phyloP scores from a whole-genome alignment of 2,797 vertebrate genomes.

The Poecilia wingei region DNA sequence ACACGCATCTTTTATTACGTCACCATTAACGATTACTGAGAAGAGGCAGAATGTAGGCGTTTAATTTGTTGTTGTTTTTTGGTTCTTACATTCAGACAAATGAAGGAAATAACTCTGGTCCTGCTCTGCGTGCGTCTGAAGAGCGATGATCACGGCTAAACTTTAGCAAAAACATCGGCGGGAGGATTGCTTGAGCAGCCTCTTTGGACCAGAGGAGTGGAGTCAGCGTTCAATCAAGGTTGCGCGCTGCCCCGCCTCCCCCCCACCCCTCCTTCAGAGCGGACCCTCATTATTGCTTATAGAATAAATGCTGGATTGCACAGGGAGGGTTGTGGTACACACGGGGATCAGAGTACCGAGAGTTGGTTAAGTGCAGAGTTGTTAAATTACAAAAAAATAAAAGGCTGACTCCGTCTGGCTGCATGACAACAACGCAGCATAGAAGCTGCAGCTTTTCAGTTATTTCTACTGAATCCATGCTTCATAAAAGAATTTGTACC shows the following conservation, averaged over 20 bases:
- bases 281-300: conserved; percentile 37
- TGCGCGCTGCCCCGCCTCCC: conserved; percentile 12
- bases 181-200: conserved; percentile 37
- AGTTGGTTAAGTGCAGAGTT: conserved; percentile 44
- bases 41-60: background rate
- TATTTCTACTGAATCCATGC: conserved; percentile 33
- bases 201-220: conserved; percentile 36
- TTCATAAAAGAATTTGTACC: background rate
- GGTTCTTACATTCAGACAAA: background rate
- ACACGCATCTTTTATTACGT: conserved; percentile 21
- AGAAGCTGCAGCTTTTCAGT: conserved; percentile 34
- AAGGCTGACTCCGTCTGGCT: conserved; percentile 56
- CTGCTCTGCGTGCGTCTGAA: conserved; percentile 8
- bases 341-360: conserved; percentile 32
- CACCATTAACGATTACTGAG: background rate
- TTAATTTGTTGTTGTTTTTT: background rate
- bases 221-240: conserved; percentile 59
- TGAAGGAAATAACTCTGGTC: background rate
- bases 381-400: conserved; percentile 50
- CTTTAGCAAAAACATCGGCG: conserved; percentile 23
- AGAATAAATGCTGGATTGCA: conserved; percentile 31
- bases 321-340: conserved; percentile 42
- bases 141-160: conserved; percentile 36
- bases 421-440: conserved; percentile 22
- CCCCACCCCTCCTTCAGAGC: conserved; percentile 1